Percentiles rank a stretch among this genome's conserved stretches.
These are phyloP conservation scores for Tribolium madens DNA, from an alignment of 1,140 invertebrate genomes.

Conservation along the genomic window DNA sequence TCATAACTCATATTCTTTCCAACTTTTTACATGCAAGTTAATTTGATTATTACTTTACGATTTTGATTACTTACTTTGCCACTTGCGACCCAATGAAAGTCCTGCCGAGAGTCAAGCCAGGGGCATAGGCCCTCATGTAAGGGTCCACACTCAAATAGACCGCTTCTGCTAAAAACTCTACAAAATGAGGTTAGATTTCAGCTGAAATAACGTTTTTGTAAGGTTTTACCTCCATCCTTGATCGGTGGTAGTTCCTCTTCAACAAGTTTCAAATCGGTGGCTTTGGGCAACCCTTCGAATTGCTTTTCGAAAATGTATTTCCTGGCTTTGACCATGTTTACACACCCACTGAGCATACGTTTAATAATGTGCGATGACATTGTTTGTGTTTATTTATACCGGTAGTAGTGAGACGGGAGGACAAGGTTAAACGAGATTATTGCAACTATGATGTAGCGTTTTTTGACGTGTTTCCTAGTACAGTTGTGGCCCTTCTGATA, in stretches of 20 bases:
- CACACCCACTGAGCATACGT: not conserved
- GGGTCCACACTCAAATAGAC: conserved; percentile 79
- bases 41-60: too few relatives aligned
- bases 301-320: conserved; percentile 74
- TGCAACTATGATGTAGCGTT: not conserved
- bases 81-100: conserved; percentile 75
- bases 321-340: conserved; percentile 67
- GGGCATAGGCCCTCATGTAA: conserved; percentile 74
- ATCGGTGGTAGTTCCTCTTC: conserved; percentile 74
- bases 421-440: not conserved
- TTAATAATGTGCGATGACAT: not conserved
- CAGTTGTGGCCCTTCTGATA: not conserved
- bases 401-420: not conserved
- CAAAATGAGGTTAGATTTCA: conserved; percentile 17
- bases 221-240: conserved; percentile 70
- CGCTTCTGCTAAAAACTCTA: conserved; percentile 74
- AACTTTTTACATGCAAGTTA: too few relatives aligned
- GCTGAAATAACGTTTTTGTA: too few relatives aligned
- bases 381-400: conserved; percentile 13
- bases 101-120: conserved; percentile 67
- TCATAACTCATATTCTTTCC: too few relatives aligned
- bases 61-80: conserved; percentile 67
- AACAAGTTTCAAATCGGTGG: conserved; percentile 72
- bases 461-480: not conserved
- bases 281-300: conserved; percentile 75